Evolutionary conservation across 2,113 vertebrate species (phyloP), one percentile per base, ranked within the genome.

Genomic region (Oceanodroma tethys): DNA sequence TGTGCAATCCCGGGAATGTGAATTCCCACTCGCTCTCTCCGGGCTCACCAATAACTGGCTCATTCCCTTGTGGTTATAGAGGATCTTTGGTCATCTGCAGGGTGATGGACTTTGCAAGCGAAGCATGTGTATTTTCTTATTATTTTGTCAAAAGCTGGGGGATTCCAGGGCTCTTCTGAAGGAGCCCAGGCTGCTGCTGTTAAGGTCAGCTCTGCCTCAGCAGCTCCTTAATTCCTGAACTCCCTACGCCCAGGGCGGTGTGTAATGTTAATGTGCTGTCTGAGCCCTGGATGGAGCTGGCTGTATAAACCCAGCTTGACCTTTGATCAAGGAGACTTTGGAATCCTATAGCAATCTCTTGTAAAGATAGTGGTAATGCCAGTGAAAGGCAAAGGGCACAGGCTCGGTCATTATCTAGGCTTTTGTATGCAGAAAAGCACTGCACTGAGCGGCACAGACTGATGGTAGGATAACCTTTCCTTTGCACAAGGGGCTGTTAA

Each of bases 311-410:
- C 29, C 76, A 36, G 5, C 13, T 8, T n/a, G 65, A 85, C 78
- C 96, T 94, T 91, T 80, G 78, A 4, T 45, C 91, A 9, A 2
- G 81, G 81, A 94, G 75, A 86, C 94, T 93, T 96, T 94, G 96
- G 76, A 88, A 89, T 94, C n/a, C 48, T n/a, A 1, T 0, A 20
- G 76, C 68, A 36, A 13, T 53, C 50, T 58, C 81, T 32, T 74
- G 47, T 55, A 30, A 67, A 86, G 92, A 32, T 4, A 22, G 84
- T 3, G 79, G 58, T 87, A 94, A 43, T 21, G 45, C 34, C 86
- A 55, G 68, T 6, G 58, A 66, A 88, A 95, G 88, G 90, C 93
- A 70, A 88, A 90, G 81, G 82, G 70, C 74, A 43, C 13, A 6
- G 42, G 81, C 79, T 95, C 58, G 76, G 6, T 60, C 42, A 8